These are phyloP conservation scores for Eupleurogrammus muticus DNA, from an alignment of 2,797 vertebrate species.

Conservation along the genomic window DNA sequence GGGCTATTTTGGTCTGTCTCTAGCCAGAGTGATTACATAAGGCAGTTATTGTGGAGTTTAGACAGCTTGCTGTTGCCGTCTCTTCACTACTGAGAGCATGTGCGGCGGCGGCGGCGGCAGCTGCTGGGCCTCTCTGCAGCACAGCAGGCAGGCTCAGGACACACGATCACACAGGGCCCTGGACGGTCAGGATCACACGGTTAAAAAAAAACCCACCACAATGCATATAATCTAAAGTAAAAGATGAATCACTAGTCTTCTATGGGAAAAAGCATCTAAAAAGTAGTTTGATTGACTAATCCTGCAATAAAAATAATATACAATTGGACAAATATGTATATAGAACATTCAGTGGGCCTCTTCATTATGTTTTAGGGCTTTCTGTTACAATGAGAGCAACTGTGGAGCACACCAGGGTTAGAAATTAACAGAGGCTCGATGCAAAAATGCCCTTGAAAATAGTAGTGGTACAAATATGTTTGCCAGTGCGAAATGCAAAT, in stretches of 20 bases:
- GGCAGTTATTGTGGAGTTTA: slow-evolving; percentile 79
- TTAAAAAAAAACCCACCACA: neutral
- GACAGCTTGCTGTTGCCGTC: slow-evolving; percentile 73
- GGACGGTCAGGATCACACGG: slow-evolving; percentile 30
- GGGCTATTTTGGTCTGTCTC: slow-evolving; percentile 82
- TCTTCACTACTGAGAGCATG: slow-evolving; percentile 72
- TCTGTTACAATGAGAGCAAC: slow-evolving; percentile 5
- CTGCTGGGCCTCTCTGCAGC: slow-evolving; percentile 64
- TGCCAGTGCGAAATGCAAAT: slow-evolving; percentile 23
- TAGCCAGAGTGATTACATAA: slow-evolving; percentile 83
- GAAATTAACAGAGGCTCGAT: slow-evolving; percentile 10
- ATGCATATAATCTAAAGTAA: neutral
- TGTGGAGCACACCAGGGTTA: slow-evolving; percentile 2
- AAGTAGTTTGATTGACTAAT: neutral
- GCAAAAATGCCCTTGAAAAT: neutral
- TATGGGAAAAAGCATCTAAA: neutral
- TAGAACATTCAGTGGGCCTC: neutral
- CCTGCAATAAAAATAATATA: neutral
- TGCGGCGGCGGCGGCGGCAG: slow-evolving; percentile 52
- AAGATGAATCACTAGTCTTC: neutral
- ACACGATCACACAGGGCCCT: slow-evolving; percentile 33
- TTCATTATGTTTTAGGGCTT: neutral
- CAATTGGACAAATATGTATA: neutral
- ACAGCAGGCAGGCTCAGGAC: slow-evolving; percentile 56
- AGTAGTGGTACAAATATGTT: slow-evolving; percentile 1